Percentiles rank a stretch among this genome's conserved stretches.
Conservation (phyloP, 2,797 vertebrate species). For the Clarias pachynema region DNA sequence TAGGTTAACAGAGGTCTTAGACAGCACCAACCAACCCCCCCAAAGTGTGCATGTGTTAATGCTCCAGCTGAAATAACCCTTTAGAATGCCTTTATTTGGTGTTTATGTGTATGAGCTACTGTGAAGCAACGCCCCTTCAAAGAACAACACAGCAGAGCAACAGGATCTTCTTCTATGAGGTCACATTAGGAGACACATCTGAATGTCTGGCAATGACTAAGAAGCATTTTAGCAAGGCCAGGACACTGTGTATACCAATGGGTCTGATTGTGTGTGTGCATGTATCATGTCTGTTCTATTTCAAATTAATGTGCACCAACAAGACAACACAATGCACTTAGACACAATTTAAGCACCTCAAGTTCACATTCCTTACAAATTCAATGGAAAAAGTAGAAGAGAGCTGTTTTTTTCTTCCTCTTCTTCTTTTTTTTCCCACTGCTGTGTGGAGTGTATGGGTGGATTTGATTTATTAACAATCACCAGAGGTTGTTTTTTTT, state of each 20-base stretch:
- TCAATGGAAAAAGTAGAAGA: constrained; percentile 7
- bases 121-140: too few species aligned
- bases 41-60: too few species aligned
- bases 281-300: neutral
- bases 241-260: neutral
- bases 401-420: neutral
- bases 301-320: neutral
- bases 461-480: constrained; percentile 47
- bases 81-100: too few species aligned
- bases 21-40: too few species aligned
- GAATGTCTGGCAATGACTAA: too few species aligned
- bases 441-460: constrained; percentile 27
- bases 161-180: too few species aligned
- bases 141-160: too few species aligned
- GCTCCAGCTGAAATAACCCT: too few species aligned
- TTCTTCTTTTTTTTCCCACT: constrained; percentile 4
- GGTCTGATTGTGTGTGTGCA: neutral
- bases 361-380: constrained; percentile 17
- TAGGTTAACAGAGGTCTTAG: too few species aligned
- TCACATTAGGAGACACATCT: too few species aligned
- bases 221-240: neutral
- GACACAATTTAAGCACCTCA: neutral
- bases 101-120: too few species aligned
- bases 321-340: neutral
- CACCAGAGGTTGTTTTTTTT: neutral